Base-by-base conservation (phyloP, 2,797 vertebrate species). In the Alcedo atthis region DNA sequence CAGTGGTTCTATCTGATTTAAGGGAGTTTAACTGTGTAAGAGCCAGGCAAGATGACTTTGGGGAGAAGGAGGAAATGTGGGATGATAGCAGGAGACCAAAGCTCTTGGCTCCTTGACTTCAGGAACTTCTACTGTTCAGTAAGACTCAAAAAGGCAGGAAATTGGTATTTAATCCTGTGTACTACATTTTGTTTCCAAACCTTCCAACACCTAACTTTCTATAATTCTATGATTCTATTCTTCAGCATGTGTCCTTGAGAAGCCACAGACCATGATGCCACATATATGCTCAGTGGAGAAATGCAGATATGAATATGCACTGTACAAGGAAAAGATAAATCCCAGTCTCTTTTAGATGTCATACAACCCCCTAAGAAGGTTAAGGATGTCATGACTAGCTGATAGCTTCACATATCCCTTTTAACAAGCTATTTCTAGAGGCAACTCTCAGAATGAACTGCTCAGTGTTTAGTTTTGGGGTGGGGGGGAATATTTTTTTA, bases 371-470 rank as follows among this genome's bases (percentile, higher is more conserved):
- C 64, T 59, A 40, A 74, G 78, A 90, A 94, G 35, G 42, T 45
- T 76, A 91, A 76, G 55, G n/a, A 22, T 86, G 68, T 49, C 67
- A 67, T 5, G 45, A 84, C 9, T 59, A 61, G 57, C 48, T 74
- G 48, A 11, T 37, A 81, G 22, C 74, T 86, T 63, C 53, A 64
- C 49, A 30, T 37, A 49, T 55, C 37, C 25, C n/a, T 90, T 86
- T 81, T 57, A 93, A 94, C 48, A 70, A 71, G 61, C 4, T 74
- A 28, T 89, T 95, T 81, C 92, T 64, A 80, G 78, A 94, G 71
- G 75, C 42, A 67, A 61, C 33, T 77, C 37, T 78, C 80, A 67
- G 74, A 92, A 87, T 37, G 21, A 88, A 68, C 19, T 46, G 30
- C 33, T 89, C 33, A 30, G 42, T 54, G 14, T 15, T 43, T 49